A percentile compares a stretch with the other conserved stretches of the same genome.
These are phyloP conservation scores for Catamblyrhynchus diadema DNA, from an alignment of 2,797 vertebrate genomes.

Conservation along the genomic window DNA sequence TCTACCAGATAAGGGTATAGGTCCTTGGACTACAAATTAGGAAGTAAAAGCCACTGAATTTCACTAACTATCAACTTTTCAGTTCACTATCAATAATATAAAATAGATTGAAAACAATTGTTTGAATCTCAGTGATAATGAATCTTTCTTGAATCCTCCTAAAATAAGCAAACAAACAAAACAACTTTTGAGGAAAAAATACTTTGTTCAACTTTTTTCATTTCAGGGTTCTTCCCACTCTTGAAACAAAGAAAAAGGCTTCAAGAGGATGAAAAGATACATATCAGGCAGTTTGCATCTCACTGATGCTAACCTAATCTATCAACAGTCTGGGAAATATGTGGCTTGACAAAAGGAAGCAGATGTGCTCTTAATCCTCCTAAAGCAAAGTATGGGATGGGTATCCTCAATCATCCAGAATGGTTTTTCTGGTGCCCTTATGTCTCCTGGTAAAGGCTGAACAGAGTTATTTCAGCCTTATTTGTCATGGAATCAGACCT, in stretches of 20 bases:
- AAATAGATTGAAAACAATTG: not conserved
- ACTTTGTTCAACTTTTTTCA: not conserved
- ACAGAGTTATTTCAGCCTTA: conserved; percentile 1
- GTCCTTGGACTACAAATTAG: not conserved
- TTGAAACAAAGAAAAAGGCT: not conserved
- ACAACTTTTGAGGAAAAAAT: not conserved
- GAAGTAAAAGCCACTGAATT: not conserved
- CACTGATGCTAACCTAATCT: conserved; percentile 32
- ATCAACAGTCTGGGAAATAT: conserved; percentile 43
- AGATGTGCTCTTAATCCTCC: conserved; percentile 44
- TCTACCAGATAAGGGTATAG: not conserved
- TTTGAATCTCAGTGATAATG: not conserved
- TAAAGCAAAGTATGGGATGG: not conserved
- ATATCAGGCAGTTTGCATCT: not conserved
- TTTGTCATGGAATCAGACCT: conserved; percentile 31
- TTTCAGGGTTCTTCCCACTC: not conserved
- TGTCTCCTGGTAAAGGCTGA: conserved; percentile 35
- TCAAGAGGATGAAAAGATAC: conserved; percentile 36
- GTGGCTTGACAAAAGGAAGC: conserved; percentile 36
- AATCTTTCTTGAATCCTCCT: not conserved
- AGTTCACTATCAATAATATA: not conserved
- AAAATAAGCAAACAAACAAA: not conserved
- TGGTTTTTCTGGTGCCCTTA: conserved; percentile 45
- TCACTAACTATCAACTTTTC: not conserved
- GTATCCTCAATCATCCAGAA: conserved; percentile 34